Evolutionary conservation across 2,797 vertebrate species (phyloP).

Genomic region (Cryptoblepharus egeriae): DNA sequence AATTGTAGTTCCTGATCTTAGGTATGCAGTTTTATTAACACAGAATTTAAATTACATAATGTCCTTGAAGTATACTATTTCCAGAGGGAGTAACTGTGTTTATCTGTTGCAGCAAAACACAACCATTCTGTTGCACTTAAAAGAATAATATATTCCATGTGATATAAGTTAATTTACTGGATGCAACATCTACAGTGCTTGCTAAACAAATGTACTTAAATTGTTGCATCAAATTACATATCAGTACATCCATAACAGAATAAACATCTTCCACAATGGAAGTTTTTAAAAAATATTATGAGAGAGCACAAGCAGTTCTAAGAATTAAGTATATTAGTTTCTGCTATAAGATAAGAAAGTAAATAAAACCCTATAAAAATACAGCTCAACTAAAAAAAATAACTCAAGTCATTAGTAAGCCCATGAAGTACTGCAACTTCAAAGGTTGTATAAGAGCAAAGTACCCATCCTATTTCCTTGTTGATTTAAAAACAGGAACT

Average conservation of each 20-base stretch:
- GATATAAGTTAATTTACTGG: neutral
- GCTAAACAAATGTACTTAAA: neutral
- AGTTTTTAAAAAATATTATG: neutral
- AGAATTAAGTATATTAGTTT: neutral
- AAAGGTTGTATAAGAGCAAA: neutral
- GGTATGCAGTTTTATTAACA: neutral
- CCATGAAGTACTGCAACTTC: neutral
- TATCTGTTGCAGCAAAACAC: neutral
- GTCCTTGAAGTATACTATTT: neutral
- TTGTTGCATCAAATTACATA: neutral
- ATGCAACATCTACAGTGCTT: neutral
- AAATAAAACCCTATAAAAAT: neutral
- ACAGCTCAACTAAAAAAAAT: neutral
- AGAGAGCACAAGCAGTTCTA: neutral
- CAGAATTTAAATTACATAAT: neutral
- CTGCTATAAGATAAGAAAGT: neutral
- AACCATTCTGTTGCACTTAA: neutral
- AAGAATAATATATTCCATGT: neutral
- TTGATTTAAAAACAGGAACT: neutral
- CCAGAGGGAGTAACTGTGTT: neutral
- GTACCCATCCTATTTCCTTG: neutral
- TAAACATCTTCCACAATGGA: neutral
- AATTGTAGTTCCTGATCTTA: neutral
- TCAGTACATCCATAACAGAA: neutral
- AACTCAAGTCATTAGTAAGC: no score